These are phyloP conservation scores for Pocillopora meandrina DNA, from an alignment of 92 coral and sea anemone species.

Conservation along the genomic window DNA sequence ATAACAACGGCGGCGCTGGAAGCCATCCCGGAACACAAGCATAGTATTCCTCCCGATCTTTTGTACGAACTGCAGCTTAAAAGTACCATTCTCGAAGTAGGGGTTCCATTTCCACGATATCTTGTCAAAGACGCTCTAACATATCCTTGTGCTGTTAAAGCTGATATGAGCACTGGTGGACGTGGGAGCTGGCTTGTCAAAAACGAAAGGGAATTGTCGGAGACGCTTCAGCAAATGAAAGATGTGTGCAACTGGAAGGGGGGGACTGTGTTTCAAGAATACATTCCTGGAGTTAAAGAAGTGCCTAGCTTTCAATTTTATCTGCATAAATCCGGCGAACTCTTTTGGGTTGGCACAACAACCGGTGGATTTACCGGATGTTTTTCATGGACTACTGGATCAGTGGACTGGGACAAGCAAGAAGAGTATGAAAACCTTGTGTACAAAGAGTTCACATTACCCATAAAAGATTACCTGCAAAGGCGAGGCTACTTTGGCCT, in stretches of 20 bases:
- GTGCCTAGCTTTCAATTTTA: constrained; percentile 51
- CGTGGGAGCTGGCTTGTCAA: constrained; percentile 33
- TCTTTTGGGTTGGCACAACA: constrained; percentile 54
- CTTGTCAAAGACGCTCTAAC: constrained; percentile 6
- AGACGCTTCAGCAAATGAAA: constrained; percentile 3
- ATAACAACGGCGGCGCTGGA: constrained; percentile 32
- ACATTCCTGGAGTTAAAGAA: constrained; percentile 35
- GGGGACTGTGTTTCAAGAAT: constrained; percentile 36
- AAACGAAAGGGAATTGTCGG: constrained; percentile 42
- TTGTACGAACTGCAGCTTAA: constrained; percentile 33
- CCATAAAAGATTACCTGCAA: constrained; percentile 42
- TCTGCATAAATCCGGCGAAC: constrained; percentile 48
- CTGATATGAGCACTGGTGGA: constrained; percentile 44
- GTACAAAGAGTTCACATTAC: constrained; percentile 51
- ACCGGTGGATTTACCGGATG: constrained; percentile 22
- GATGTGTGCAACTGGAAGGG: constrained; percentile 44
- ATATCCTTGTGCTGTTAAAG: constrained; percentile 44
- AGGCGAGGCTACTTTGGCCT: constrained; percentile 56
- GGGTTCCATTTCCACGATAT: constrained; percentile 27
- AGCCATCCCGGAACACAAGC: constrained; percentile 34
- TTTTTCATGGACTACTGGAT: constrained; percentile 27
- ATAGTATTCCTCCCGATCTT: constrained; percentile 26
- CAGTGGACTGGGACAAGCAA: constrained; percentile 54
- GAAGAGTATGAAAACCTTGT: constrained; percentile 28
- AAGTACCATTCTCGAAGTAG: constrained; percentile 35